Percentiles rank a stretch among this genome's conserved stretches.
phyloP scores from a whole-genome alignment of 2,797 vertebrate genomes.

The Apodemus agrarius region DNA sequence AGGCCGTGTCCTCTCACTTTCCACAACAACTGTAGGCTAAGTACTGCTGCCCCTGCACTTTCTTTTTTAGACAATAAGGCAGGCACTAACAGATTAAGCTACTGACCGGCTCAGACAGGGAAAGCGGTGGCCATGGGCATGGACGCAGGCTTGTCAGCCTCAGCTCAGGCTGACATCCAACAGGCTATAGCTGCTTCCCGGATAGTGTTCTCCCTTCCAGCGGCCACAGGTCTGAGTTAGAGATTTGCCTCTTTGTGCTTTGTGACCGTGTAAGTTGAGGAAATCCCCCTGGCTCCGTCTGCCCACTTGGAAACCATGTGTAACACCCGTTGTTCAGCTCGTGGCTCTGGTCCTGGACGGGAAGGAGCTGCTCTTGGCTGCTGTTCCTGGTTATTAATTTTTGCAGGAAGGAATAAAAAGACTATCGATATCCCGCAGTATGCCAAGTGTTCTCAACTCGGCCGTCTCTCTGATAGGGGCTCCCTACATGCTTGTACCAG shows the following conservation, averaged over 20 bases:
- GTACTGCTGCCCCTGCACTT: neutral
- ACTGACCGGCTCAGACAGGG: neutral
- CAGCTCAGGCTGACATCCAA: neutral
- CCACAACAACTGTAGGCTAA: neutral
- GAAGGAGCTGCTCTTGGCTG: neutral
- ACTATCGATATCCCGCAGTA: no score
- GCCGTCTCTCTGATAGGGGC: no score
- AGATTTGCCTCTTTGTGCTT: neutral
- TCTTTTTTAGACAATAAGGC: neutral
- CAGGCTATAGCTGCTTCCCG: neutral
- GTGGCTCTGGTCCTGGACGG: neutral
- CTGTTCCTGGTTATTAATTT: neutral
- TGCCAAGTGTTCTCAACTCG: no score
- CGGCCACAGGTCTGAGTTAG: neutral
- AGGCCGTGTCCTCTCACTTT: neutral
- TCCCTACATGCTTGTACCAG: no score
- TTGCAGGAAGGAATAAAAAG: no score
- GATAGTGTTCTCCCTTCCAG: neutral
- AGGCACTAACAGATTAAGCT: neutral
- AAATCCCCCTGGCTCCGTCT: neutral
- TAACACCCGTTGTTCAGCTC: neutral
- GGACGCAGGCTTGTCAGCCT: neutral
- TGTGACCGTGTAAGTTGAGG: constrained; percentile 22
- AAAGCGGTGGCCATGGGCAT: neutral
- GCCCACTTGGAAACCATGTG: neutral